These are phyloP conservation scores for Pterocles orientalis DNA, from an alignment of 2,113 vertebrate species.

Conservation along the genomic window DNA sequence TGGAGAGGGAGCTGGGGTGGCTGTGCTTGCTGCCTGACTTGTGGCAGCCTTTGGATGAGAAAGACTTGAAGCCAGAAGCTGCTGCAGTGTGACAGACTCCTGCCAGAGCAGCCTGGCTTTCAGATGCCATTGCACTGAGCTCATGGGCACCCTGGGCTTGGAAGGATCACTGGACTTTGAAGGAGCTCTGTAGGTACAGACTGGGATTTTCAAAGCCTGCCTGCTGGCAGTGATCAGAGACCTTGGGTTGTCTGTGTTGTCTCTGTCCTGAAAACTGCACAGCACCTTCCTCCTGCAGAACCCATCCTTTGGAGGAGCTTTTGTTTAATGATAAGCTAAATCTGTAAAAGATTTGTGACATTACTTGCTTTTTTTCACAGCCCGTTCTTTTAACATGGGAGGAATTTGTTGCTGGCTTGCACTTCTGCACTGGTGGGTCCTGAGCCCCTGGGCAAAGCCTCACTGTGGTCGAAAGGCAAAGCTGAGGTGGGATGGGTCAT, in stretches of 20 bases:
- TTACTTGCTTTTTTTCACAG: not conserved
- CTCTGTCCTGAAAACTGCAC: not conserved
- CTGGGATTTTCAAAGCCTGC: not conserved
- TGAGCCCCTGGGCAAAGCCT: not conserved
- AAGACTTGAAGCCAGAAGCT: not conserved
- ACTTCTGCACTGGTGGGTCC: not conserved
- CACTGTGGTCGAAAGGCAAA: accelerated
- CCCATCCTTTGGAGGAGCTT: not conserved
- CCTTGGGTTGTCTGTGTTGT: not conserved
- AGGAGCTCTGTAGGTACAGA: not conserved
- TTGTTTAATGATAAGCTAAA: not conserved
- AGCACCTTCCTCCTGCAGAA: not conserved
- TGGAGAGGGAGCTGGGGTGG: accelerated
- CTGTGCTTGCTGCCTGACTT: not conserved
- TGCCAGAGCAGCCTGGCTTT: not conserved
- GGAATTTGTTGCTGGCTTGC: not conserved
- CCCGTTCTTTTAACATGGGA: accelerated
- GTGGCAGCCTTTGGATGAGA: not conserved
- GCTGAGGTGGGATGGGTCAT: accelerated
- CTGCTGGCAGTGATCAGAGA: not conserved
- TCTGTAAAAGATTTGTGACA: not conserved
- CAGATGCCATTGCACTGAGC: accelerated
- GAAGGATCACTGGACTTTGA: not conserved
- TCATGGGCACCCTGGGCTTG: not conserved
- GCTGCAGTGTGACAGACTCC: not conserved